These are phyloP conservation scores for Lethocerus indicus DNA, from an alignment of 1,140 invertebrate species.

Conservation along the genomic window DNA sequence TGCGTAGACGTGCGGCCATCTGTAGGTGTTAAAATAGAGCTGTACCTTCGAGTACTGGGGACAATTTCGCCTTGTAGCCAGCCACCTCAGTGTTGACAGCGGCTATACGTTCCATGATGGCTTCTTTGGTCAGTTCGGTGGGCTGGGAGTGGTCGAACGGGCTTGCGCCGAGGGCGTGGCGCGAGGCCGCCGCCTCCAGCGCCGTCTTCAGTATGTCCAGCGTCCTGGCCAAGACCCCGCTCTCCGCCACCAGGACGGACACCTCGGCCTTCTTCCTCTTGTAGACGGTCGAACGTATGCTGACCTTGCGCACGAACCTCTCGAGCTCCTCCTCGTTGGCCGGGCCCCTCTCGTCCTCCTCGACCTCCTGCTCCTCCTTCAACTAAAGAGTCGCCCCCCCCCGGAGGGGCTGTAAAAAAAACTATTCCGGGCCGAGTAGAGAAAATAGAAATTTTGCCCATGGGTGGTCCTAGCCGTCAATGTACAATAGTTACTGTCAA, in stretches of 20 bases:
- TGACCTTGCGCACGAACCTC: too few species aligned
- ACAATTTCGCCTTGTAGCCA: neutral
- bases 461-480: too few species aligned
- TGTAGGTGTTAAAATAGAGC: neutral
- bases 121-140: neutral
- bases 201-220: conserved; percentile 32
- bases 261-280: conserved; percentile 59
- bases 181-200: conserved; percentile 6
- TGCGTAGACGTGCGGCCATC: too few species aligned
- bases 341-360: conserved; percentile 35
- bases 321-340: conserved; percentile 70
- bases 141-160: neutral
- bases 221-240: conserved; percentile 42
- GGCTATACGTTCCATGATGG: neutral
- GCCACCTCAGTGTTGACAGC: neutral
- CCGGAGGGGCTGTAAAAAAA: too few species aligned
- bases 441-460: too few species aligned
- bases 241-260: conserved; percentile 49
- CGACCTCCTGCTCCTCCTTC: conserved; percentile 30
- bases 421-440: too few species aligned
- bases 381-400: conserved; percentile 12
- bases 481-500: too few species aligned
- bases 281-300: conserved; percentile 58
- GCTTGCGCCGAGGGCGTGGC: neutral
- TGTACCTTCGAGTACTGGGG: neutral